Evolutionary conservation across 2,797 vertebrate genomes (phyloP), one percentile per base, ranked within the genome.

Genomic region (Trichosurus vulpecula): DNA sequence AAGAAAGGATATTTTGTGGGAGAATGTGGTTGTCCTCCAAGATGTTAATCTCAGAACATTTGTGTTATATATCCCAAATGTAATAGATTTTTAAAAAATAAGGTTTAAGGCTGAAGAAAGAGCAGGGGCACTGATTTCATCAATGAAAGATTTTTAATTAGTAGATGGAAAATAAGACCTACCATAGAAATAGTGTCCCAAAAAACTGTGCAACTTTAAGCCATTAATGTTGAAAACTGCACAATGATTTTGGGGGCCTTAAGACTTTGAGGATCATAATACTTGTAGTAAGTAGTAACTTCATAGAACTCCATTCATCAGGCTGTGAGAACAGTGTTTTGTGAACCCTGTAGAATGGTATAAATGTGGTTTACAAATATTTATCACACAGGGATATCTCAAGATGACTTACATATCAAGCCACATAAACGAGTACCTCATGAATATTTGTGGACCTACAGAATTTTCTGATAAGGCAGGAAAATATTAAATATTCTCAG

Each of bases 21-120:
- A 27, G 4, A 4, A 12, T 0, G 5, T 4, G 0, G 2, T 47
- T 25, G n/a, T 22, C 16, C 41, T 54, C 13, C 14, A 4, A 0
- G 2, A 52, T 2, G 41, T 13, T 61, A 12, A 58, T 14, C 0
- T 13, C 10, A 54, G 41, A 30, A 61, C 52, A 1, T 12, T 16
- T 47, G 66, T n/a, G 66, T 81, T 25, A 81, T 11, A 0, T 0
- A 0, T 31, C 29, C 47, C 31, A 25, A 19, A 31, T 1, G 53
- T 11, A 5, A 0, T 51, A 30, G 54, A 11, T 13, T 52, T 29
- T 4, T 27, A n/a, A 52, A 47, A 16, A 10, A 9, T 1, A 30
- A 89, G 52, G 2, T 6, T 53, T 54, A 16, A 14, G 25, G 0
- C 8, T 90, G 35, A 47, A 74, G 58, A 35, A 56, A 52, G 3